phyloP scores from a whole-genome alignment of 2,888 invertebrate genomes.

The Geotrupes spiniger region DNA sequence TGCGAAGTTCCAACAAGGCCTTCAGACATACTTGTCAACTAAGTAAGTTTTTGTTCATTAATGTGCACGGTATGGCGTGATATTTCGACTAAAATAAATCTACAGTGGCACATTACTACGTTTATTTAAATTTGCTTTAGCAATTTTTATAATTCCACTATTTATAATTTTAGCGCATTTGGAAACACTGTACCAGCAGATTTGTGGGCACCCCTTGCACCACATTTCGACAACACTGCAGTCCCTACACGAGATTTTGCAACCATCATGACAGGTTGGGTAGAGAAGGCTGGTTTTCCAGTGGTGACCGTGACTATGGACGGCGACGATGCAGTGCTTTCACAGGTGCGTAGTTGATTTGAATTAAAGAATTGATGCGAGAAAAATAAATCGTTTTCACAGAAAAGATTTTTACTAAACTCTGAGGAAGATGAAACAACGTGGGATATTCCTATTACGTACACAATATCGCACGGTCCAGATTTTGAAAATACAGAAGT shows the following conservation, averaged over 20 bases:
- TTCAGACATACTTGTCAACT: constrained; percentile 55
- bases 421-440: background rate
- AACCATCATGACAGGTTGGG: constrained; percentile 60
- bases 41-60: no score
- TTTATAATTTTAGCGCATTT: background rate
- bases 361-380: no score
- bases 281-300: constrained; percentile 60
- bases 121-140: no score
- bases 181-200: constrained; percentile 51
- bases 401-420: constrained; percentile 29
- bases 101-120: no score
- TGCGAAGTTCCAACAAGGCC: constrained; percentile 53
- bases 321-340: constrained; percentile 25
- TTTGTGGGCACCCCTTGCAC: constrained; percentile 53
- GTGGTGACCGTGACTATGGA: constrained; percentile 50
- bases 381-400: constrained; percentile 9
- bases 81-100: background rate
- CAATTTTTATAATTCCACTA: no score
- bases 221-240: constrained; percentile 14
- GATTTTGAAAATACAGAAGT: constrained; percentile 46
- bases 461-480: constrained; percentile 45
- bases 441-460: constrained; percentile 56
- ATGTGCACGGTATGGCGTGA: background rate
- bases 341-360: constrained; percentile 31
- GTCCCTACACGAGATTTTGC: constrained; percentile 15